Evolutionary conservation across 2,113 vertebrate species (phyloP).

Genomic region (Scortum barcoo): DNA sequence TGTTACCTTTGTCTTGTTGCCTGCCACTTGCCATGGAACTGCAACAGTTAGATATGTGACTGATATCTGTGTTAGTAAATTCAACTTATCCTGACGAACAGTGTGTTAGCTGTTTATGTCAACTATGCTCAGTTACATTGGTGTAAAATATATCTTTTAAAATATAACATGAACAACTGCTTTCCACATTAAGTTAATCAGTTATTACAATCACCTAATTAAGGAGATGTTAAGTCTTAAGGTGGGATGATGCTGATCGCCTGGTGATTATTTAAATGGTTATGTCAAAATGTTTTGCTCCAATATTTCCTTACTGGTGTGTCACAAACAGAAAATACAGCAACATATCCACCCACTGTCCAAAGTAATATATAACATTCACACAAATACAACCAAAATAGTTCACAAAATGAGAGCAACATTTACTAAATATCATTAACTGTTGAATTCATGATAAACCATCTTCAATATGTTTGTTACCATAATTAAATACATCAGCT

Average conservation of each 20-base stretch:
- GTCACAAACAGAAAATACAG: slow-evolving; percentile 14
- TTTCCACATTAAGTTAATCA: not conserved
- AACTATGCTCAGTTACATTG: not conserved
- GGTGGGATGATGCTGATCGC: not conserved
- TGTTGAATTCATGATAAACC: not conserved
- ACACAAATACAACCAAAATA: not conserved
- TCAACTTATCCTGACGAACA: too few species aligned
- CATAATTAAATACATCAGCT: not conserved
- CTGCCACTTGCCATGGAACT: too few species aligned
- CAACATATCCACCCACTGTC: slow-evolving; percentile 11
- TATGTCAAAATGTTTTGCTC: not conserved
- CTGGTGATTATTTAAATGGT: not conserved
- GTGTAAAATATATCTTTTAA: not conserved
- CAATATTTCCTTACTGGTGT: not conserved
- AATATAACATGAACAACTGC: not conserved
- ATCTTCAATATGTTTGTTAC: not conserved
- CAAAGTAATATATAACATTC: not conserved
- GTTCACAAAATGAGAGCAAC: not conserved
- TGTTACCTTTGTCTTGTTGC: too few species aligned
- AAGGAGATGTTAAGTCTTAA: not conserved
- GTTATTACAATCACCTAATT: not conserved
- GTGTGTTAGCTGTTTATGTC: not conserved
- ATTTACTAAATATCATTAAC: not conserved
- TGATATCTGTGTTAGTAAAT: too few species aligned
- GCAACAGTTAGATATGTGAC: too few species aligned